Evolutionary conservation across 2,797 vertebrate genomes (phyloP).

Genomic region (Spinus pinus): DNA sequence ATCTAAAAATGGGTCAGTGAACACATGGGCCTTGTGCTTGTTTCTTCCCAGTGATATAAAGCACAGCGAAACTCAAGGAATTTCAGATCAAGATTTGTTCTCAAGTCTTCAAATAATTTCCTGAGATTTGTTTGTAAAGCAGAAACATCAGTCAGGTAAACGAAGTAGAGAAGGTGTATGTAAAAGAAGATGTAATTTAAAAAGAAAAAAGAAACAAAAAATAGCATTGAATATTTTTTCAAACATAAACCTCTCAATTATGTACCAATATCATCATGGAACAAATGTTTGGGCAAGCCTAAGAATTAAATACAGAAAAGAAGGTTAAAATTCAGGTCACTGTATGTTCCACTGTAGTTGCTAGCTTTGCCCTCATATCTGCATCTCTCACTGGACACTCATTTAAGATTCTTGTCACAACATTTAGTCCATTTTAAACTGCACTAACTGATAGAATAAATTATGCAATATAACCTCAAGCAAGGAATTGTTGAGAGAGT

Average conservation of each 20-base stretch:
- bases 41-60: neutral
- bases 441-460: neutral
- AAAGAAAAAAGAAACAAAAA: too few species aligned
- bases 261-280: neutral
- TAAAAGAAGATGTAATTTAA: neutral
- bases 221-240: rapidly evolving
- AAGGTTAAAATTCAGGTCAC: neutral
- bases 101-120: neutral
- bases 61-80: neutral
- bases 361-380: neutral
- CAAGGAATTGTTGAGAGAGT: neutral
- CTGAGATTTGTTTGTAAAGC: neutral
- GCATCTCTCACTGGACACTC: neutral
- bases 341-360: neutral
- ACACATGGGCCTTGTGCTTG: rapidly evolving
- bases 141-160: neutral
- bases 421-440: neutral
- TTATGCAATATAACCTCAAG: neutral
- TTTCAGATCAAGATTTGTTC: neutral
- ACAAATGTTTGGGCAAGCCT: neutral
- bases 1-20: neutral
- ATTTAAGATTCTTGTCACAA: neutral
- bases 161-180: neutral
- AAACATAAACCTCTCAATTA: neutral
- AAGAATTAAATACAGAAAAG: neutral